phyloP scores from a whole-genome alignment of 2,888 invertebrate genomes.

The Tachina fera region DNA sequence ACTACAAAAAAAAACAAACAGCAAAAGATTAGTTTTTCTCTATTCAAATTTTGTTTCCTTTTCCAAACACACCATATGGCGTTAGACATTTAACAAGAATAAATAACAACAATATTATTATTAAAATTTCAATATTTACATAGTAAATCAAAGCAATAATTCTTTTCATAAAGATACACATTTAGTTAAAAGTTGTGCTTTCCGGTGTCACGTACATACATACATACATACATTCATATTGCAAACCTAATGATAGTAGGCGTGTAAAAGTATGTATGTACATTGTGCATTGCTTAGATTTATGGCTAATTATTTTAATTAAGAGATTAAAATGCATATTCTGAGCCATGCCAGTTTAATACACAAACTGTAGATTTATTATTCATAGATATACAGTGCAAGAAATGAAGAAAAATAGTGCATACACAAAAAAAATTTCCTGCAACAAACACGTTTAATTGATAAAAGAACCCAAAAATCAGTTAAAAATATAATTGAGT shows the following conservation, averaged over 20 bases:
- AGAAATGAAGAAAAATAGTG: too few relatives aligned
- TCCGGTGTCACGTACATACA: constrained; percentile 41
- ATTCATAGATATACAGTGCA: not conserved
- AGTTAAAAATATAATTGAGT: too few relatives aligned
- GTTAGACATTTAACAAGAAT: constrained; percentile 62
- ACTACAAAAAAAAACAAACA: not conserved
- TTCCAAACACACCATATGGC: constrained; percentile 67
- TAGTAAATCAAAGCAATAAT: constrained; percentile 65
- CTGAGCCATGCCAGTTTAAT: not conserved
- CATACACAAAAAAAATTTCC: too few relatives aligned
- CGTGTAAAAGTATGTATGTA: not conserved
- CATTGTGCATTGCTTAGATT: not conserved
- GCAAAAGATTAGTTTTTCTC: constrained; percentile 42
- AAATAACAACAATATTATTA: constrained; percentile 58
- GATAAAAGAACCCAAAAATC: too few relatives aligned
- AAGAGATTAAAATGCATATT: not conserved
- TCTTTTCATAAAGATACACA: constrained; percentile 38
- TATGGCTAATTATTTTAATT: not conserved
- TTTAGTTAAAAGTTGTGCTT: constrained; percentile 37
- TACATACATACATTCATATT: not conserved
- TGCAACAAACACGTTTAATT: too few relatives aligned
- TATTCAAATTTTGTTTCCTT: constrained; percentile 51
- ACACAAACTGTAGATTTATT: not conserved
- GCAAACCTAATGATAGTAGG: not conserved
- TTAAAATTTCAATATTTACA: constrained; percentile 60